Conservation (phyloP, 2,113 vertebrate genomes). For the Rhinoderma darwinii region DNA sequence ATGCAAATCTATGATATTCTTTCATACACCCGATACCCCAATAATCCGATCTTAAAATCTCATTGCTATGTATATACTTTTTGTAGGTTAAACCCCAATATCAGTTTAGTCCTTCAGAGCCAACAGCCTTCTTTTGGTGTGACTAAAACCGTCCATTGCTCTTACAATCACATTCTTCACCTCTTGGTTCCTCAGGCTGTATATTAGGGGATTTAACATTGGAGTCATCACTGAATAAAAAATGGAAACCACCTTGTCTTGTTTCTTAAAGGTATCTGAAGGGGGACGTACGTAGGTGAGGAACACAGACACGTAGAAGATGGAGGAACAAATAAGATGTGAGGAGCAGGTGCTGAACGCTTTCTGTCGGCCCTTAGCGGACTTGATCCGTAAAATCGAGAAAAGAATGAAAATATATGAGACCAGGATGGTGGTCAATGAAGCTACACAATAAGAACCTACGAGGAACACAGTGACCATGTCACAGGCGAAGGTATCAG, state of each 20-base stretch:
- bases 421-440: background rate
- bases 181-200: slow-evolving; percentile 9
- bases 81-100: no score
- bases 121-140: background rate
- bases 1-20: no score
- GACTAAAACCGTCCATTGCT: background rate
- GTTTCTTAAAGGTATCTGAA: background rate
- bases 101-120: background rate
- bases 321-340: background rate
- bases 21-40: no score
- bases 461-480: background rate
- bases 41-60: no score
- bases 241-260: background rate
- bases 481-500: background rate
- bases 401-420: background rate
- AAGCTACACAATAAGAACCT: background rate
- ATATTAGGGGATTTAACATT: background rate
- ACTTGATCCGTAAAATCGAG: background rate
- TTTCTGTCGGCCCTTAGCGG: background rate
- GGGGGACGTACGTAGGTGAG: background rate
- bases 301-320: background rate
- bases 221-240: slow-evolving; percentile 3
- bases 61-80: no score
- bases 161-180: background rate
- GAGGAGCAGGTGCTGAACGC: slow-evolving; percentile 26